Conservation (phyloP, 2,888 invertebrate species). For the Erebia ligea region DNA sequence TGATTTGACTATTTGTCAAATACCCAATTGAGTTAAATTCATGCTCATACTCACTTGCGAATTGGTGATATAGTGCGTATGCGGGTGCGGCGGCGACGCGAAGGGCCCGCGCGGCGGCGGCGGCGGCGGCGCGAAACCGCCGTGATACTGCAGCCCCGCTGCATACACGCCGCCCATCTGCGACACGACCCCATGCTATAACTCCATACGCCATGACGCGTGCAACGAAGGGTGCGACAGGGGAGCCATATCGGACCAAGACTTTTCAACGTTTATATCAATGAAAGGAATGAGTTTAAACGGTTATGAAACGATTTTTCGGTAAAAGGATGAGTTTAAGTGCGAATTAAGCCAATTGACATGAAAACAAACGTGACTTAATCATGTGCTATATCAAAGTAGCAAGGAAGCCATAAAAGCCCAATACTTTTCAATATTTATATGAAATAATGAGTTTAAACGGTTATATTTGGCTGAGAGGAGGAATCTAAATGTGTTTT, state of each 20-base stretch:
- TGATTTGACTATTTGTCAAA: no score
- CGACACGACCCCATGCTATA: constrained; percentile 18
- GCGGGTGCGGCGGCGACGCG: constrained; percentile 69
- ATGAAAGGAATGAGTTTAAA: neutral
- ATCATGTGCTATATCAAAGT: no score
- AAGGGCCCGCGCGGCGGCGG: constrained; percentile 67
- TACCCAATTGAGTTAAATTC: no score
- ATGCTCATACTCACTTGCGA: constrained; percentile 58
- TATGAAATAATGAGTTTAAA: neutral
- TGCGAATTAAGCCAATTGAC: neutral
- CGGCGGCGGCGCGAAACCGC: constrained; percentile 58
- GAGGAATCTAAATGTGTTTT: neutral
- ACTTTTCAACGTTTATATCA: constrained; percentile 1
- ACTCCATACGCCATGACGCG: neutral
- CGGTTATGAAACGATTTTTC: neutral
- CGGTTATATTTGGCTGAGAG: neutral
- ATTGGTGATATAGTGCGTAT: constrained; percentile 66
- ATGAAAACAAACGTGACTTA: neutral
- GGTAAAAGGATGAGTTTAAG: neutral
- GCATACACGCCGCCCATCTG: constrained; percentile 79
- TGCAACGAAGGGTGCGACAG: constrained; percentile 19
- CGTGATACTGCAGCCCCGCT: constrained; percentile 68
- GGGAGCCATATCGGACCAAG: constrained; percentile 2
- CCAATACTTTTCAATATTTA: constrained; percentile 7
- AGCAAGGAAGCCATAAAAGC: no score